Evolutionary conservation across 2,888 invertebrate genomes (phyloP), one percentile per base, ranked within the genome.

Genomic region (Eupeodes luniger): DNA sequence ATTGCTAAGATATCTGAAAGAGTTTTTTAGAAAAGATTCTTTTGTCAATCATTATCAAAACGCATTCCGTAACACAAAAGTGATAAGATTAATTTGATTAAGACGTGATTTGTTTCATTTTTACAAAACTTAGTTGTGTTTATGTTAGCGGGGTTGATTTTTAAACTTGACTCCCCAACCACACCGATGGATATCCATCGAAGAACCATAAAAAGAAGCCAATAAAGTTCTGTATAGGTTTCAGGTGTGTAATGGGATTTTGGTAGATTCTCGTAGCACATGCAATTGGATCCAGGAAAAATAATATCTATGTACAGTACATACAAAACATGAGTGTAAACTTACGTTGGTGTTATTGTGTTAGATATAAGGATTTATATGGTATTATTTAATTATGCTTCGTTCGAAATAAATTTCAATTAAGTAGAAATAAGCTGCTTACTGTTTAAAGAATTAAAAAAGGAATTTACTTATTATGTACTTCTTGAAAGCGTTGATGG

Each of bases 361-460:
- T 59, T 59, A 59, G 47, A 47, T 59, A 57, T 72, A 59, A 27
- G 44, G 72, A 59, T 59, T 59, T 72, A 72, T 47, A 72, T 40
- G 72, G 72, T 72, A 59, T 72, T 72, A 72, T 72, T 57, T 47
- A 72, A 72, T 72, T 72, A 72, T 72, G 72, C 16, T 72, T 72
- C 44, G 47, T 59, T 49, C 1, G 3, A 57, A 57, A 44, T 57
- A 70, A 27, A 70, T 55, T 70, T 53, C 69, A 69, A 69, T 53
- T 16, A 69, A 36, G 27, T 55, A 55, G 55, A 70, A 70, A 44
- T 67, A 70, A 72, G 72, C 47, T 44, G 72, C 72, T 72, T 72
- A 70, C 27, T 34, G 34, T 47, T n/a, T 40, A 2, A n/a, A 72
- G 11, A 5, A 40, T n/a, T 47, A n/a, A 11, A 14, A 55, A 44